A percentile compares a stretch with the other conserved stretches of the same genome.
These are phyloP conservation scores for Spilarctia lutea DNA, from an alignment of 2,888 invertebrate genomes.

Conservation along the genomic window DNA sequence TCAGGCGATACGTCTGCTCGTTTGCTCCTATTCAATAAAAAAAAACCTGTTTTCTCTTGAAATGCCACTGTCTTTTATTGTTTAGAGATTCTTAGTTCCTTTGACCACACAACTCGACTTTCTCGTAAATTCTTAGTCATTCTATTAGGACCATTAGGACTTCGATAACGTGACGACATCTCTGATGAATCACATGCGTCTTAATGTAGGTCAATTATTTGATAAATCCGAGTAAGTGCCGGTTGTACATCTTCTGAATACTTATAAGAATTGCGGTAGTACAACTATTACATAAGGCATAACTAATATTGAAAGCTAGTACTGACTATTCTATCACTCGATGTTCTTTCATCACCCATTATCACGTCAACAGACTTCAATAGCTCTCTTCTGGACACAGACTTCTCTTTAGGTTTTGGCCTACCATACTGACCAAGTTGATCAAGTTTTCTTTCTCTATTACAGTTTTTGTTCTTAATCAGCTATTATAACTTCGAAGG, in stretches of 20 bases:
- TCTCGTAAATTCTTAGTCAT: background rate
- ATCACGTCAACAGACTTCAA: too few species aligned
- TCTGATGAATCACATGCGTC: slow-evolving; percentile 38
- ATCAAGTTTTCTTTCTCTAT: too few species aligned
- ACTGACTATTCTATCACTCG: background rate
- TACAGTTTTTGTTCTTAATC: too few species aligned
- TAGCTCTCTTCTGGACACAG: too few species aligned
- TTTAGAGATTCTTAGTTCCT: too few species aligned
- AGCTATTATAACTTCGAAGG: too few species aligned
- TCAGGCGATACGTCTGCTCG: too few species aligned
- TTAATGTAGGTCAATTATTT: slow-evolving; percentile 47
- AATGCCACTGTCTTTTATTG: too few species aligned
- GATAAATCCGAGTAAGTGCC: slow-evolving; percentile 29
- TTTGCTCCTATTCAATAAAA: too few species aligned
- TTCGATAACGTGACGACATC: slow-evolving; percentile 18
- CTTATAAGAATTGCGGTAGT: background rate
- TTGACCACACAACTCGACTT: background rate
- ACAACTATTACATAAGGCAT: background rate
- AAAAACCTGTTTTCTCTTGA: too few species aligned
- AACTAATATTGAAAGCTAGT: background rate
- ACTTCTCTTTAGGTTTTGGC: too few species aligned
- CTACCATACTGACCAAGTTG: too few species aligned
- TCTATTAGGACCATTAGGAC: slow-evolving; percentile 31
- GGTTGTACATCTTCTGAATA: background rate
- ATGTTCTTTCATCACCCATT: background rate